These are phyloP conservation scores for Drymonia ruficornis DNA, from an alignment of 2,888 invertebrate species.

Conservation along the genomic window DNA sequence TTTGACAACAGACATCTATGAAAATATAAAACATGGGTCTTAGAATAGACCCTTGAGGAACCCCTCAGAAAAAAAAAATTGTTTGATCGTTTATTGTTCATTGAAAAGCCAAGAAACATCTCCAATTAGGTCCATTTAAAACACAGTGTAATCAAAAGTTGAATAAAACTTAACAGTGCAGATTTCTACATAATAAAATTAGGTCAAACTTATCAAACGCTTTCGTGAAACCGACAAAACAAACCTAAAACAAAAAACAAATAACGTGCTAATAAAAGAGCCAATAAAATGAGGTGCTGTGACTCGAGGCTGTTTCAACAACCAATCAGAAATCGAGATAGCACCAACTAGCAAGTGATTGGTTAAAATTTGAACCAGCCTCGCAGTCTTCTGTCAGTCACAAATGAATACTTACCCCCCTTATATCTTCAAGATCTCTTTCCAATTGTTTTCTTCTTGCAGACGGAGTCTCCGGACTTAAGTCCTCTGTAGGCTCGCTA, in stretches of 20 bases:
- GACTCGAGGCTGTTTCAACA: slow-evolving; percentile 15
- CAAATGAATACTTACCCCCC: slow-evolving; percentile 67
- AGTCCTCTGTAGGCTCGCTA: slow-evolving; percentile 72
- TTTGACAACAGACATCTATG: no score
- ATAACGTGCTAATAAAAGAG: slow-evolving; percentile 45
- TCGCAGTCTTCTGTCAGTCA: slow-evolving; percentile 19
- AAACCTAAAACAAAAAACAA: slow-evolving; percentile 17
- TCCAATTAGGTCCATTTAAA: background rate
- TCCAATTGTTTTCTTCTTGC: slow-evolving; percentile 67
- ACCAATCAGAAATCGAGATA: background rate
- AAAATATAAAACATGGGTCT: background rate
- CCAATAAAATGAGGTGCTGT: slow-evolving; percentile 43
- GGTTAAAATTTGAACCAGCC: slow-evolving; percentile 26
- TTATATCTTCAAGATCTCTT: slow-evolving; percentile 69
- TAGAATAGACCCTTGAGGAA: background rate
- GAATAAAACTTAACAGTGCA: background rate
- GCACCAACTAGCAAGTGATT: slow-evolving; percentile 1
- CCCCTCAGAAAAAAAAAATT: background rate
- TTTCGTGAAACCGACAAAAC: slow-evolving; percentile 6
- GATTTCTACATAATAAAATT: background rate
- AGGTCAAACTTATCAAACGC: background rate
- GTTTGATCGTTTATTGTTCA: background rate
- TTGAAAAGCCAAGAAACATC: background rate
- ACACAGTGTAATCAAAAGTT: background rate
- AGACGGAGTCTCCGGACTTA: slow-evolving; percentile 71